phyloP scores from a whole-genome alignment of 2,113 vertebrate species.

The Malaclemys terrapin region DNA sequence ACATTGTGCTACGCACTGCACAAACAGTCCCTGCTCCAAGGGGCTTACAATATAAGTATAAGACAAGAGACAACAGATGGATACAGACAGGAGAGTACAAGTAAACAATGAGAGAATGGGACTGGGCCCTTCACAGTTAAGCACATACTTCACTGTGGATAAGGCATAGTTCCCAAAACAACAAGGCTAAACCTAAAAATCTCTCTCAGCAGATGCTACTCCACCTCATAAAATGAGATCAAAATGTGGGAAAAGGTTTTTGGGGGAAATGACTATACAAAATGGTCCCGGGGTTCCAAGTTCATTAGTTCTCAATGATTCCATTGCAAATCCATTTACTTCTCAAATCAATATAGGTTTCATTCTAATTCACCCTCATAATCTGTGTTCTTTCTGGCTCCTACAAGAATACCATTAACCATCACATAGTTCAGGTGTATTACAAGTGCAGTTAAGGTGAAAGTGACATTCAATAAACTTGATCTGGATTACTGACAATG shows the following conservation, averaged over 20 bases:
- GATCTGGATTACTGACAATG: background rate
- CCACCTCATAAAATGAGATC: background rate
- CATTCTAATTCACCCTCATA: background rate
- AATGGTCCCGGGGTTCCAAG: background rate
- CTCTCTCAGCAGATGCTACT: background rate
- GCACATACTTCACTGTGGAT: background rate
- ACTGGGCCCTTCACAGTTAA: background rate
- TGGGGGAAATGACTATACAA: background rate
- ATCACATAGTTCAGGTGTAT: accelerated
- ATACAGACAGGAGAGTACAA: background rate
- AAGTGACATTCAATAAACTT: background rate
- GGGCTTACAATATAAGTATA: background rate
- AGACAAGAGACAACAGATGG: background rate
- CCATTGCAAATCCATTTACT: background rate
- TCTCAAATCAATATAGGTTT: background rate
- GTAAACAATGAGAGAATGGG: background rate
- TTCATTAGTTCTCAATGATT: background rate
- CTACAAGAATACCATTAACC: background rate
- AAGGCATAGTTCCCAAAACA: accelerated
- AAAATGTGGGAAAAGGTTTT: background rate
- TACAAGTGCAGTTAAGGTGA: accelerated
- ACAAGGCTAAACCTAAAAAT: background rate
- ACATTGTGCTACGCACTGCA: background rate
- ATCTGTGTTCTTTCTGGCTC: background rate
- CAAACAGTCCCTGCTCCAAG: background rate